Base-by-base conservation (phyloP, 2,113 vertebrate species). In the Eira barbara region DNA sequence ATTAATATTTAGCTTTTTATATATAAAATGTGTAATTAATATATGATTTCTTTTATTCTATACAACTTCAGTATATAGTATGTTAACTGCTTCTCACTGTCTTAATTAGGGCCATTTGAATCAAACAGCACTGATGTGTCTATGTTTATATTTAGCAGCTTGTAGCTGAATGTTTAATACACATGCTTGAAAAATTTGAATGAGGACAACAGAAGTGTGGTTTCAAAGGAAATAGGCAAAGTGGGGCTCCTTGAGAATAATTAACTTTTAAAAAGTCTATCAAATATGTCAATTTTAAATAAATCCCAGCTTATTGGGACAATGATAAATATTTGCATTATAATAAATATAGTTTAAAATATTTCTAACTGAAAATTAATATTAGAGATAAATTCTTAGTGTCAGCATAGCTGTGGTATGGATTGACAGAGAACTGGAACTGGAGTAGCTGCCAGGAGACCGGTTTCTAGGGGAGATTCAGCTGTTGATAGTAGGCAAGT, bases 51-150 rank as follows among this genome's bases (percentile, higher is more conserved):
- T 83, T 95, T 85, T 85, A 84, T 94, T 95, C 79, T 91, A 23
- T 89, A 97, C 82, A 31, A 71, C 91, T 94, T 97, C 12, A 91
- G 10, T 74, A 94, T 74, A 79, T 67, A 47, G 31, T 6, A 78
- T 93, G 21, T 57, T 83, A 81, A 92, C 69, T 82, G 47, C 47
- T 94, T 89, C 88, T 92, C 31, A 74, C 0, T 80, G 27, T 81
- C 52, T 89, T 89, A 96, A 98, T 97, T 97, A 95, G 42, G 61
- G 8, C 36, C 74, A 95, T 92, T 97, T 97, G 94, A 97, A 84
- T 93, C 29, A 88, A 73, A 91, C 13, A 90, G 25, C n/a, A 39
- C 9, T 65, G 55, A 81, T 74, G 13, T 83, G 69, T 92, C 49
- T 85, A 39, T 88, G n/a, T 96, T 96, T 85, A 52, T 88, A n/a